phyloP scores from a whole-genome alignment of 2,888 invertebrate species.

The Mystacides longicornis region DNA sequence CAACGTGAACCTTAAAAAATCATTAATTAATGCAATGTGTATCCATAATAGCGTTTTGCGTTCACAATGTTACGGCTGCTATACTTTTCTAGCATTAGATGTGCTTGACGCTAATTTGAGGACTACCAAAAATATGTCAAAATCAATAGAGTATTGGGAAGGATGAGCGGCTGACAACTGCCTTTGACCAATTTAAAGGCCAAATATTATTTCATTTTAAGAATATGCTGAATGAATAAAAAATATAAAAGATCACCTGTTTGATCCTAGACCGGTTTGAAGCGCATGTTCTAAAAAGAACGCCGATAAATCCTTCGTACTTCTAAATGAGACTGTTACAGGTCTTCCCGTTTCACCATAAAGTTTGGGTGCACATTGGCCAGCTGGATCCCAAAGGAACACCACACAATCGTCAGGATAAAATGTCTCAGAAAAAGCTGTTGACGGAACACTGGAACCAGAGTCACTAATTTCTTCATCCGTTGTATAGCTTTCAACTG shows the following conservation, averaged over 20 bases:
- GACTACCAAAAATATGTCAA: background rate
- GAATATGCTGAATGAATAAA: background rate
- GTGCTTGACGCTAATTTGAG: background rate
- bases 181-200: background rate
- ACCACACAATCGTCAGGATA: constrained; percentile 9
- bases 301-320: constrained; percentile 8
- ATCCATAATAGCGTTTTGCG: too few species aligned
- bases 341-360: constrained; percentile 10
- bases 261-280: constrained; percentile 8
- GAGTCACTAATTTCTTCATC: constrained; percentile 8
- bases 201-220: background rate
- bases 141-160: background rate
- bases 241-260: constrained; percentile 4
- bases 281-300: constrained; percentile 6
- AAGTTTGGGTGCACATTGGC: constrained; percentile 9
- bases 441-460: constrained; percentile 1
- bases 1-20: constrained; percentile 9
- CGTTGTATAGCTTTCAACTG: background rate
- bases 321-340: constrained; percentile 3
- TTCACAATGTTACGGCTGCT: too few species aligned
- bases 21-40: background rate
- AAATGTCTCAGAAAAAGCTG: constrained; percentile 1
- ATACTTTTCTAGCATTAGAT: too few species aligned
- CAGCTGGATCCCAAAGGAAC: constrained; percentile 16
- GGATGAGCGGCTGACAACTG: too few species aligned